A percentile compares a stretch with the other conserved stretches of the same genome.
These are phyloP conservation scores for Poecilia picta DNA, from an alignment of 2,797 vertebrate species.

Conservation along the genomic window DNA sequence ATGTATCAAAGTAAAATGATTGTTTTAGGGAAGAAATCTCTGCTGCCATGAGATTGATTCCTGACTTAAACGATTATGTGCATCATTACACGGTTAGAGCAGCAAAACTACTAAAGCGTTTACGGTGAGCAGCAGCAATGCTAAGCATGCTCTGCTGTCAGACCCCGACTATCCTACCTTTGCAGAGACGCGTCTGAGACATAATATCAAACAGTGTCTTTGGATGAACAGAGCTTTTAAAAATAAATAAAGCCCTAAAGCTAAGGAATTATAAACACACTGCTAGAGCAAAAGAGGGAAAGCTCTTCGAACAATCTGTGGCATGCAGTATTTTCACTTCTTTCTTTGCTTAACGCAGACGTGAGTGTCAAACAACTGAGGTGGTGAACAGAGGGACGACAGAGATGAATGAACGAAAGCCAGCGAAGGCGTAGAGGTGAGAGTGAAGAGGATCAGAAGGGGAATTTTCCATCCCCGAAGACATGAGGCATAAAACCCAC, in stretches of 20 bases:
- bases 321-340: conserved; percentile 80
- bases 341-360: conserved; percentile 87
- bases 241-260: conserved; percentile 77
- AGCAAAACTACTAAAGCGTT: neutral
- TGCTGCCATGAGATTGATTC: no score
- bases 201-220: conserved; percentile 69
- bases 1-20: neutral
- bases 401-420: conserved; percentile 65
- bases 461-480: conserved; percentile 85
- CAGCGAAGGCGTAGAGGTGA: conserved; percentile 65
- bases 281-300: conserved; percentile 58
- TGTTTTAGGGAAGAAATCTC: neutral
- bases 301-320: conserved; percentile 70
- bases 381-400: conserved; percentile 66
- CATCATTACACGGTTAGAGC: neutral
- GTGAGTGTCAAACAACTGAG: conserved; percentile 86
- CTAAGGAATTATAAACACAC: conserved; percentile 78
- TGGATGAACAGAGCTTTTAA: conserved; percentile 69
- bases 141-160: conserved; percentile 60
- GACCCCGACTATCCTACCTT: conserved; percentile 54
- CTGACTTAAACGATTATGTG: neutral
- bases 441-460: conserved; percentile 75
- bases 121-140: conserved; percentile 32
- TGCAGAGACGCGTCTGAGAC: conserved; percentile 63
- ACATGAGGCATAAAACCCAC: conserved; percentile 26